Base-by-base conservation (phyloP, 2,113 vertebrate genomes). In the Gasterosteus aculeatus region DNA sequence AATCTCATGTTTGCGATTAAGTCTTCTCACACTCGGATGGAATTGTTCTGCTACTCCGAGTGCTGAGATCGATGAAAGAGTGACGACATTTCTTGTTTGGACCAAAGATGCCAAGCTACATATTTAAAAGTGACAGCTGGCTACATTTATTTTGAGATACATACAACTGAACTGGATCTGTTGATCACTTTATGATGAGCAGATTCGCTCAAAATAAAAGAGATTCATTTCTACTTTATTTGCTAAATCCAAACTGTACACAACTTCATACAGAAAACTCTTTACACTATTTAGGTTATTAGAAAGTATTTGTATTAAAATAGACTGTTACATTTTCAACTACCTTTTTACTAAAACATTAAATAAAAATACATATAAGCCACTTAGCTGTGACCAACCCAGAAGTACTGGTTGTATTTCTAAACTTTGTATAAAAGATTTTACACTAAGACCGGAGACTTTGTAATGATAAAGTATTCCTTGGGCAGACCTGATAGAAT, bases 241-340 rank as follows among this genome's bases (percentile, higher is more conserved):
- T 71, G 53, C 4, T 59, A n/a, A 10, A 58, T 57, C n/a, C 29
- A 33, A 33, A 47, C 3, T 35, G 6, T 5, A 26, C 44, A 42
- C 7, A 7, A 19, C 62, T 75, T 51, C 41, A 62, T 72, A 76
- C 29, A 46, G 72, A 64, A n/a, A 72, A 46, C 12, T 4, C 33
- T 3, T 33, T 33, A 58, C 11, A 61, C 61, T 58, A 61, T 11
- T 38, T 54, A 47, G 39, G 39, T 41, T 54, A 26, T 65, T 61
- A 47, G 35, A 69, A 62, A n/a, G 29, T 76, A 11, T 65, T 62
- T 71, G 26, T 58, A 68, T 69, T 42, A 8, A 72, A 26, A 69
- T 10, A 7, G 0, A 38, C 9, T 15, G 12, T 29, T 38, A 35
- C 4, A 18, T 3, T 58, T 63, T 53, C 33, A 54, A n/a, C 11